phyloP scores from a whole-genome alignment of 2,797 vertebrate species.

The Scolopax bukidnonensis region DNA sequence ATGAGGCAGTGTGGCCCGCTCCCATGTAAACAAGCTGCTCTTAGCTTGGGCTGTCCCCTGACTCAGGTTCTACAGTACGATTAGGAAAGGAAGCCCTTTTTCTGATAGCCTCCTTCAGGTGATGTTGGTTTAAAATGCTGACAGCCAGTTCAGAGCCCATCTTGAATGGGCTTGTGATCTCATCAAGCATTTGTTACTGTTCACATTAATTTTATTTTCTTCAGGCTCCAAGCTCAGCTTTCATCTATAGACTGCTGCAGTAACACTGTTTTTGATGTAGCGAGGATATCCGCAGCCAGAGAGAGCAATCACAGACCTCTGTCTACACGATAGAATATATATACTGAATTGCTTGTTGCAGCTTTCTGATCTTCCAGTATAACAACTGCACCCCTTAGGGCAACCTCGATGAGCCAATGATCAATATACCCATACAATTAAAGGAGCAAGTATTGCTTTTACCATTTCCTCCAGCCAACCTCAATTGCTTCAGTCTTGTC shows the following conservation, averaged over 20 bases:
- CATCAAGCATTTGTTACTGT: background rate
- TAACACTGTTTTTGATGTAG: background rate
- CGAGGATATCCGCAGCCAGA: background rate
- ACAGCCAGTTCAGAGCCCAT: background rate
- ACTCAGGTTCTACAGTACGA: accelerated
- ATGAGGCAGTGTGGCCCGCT: background rate
- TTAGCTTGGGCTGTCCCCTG: background rate
- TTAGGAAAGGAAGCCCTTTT: background rate
- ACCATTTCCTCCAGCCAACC: background rate
- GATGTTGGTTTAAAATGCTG: background rate
- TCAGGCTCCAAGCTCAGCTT: background rate
- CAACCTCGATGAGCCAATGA: background rate
- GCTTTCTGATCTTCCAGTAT: background rate
- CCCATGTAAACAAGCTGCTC: background rate
- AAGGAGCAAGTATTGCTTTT: background rate
- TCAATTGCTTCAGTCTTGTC: background rate
- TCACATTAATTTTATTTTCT: background rate
- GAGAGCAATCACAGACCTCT: background rate
- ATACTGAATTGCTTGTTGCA: background rate
- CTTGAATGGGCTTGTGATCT: background rate
- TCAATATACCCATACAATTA: background rate
- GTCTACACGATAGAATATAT: background rate
- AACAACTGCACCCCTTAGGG: background rate
- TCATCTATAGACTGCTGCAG: background rate
- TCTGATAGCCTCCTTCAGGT: background rate